These are phyloP conservation scores for Heliconius nattereri DNA, from an alignment of 1,140 invertebrate genomes.

Conservation along the genomic window DNA sequence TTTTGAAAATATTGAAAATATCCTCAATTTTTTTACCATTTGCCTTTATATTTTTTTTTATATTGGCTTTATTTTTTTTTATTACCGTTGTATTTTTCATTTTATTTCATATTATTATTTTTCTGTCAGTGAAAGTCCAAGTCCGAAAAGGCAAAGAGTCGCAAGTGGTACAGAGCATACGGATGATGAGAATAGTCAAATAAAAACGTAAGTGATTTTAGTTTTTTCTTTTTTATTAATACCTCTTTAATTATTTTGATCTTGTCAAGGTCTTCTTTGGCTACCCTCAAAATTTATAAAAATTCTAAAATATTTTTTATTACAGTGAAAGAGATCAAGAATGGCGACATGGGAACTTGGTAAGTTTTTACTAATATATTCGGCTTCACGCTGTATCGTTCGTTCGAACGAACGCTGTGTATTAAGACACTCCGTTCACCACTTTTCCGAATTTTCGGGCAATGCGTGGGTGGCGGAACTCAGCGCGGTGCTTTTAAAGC, in stretches of 20 bases:
- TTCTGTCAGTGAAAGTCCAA: constrained; percentile 63
- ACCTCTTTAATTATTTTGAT: neutral
- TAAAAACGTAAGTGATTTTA: constrained; percentile 50
- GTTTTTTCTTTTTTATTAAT: constrained; percentile 5
- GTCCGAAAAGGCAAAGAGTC: constrained; percentile 63
- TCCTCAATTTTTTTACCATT: too few species aligned
- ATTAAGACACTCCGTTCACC: too few species aligned
- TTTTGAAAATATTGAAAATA: too few species aligned
- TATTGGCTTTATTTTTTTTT: too few species aligned
- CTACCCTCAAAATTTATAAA: too few species aligned
- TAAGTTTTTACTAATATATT: constrained; percentile 40
- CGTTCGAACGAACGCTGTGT: too few species aligned
- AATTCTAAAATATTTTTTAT: constrained; percentile 13
- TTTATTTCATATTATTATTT: neutral
- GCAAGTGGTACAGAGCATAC: constrained; percentile 60
- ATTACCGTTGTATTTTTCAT: too few species aligned
- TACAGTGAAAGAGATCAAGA: constrained; percentile 71
- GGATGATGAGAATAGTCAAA: constrained; percentile 58
- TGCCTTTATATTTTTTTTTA: too few species aligned
- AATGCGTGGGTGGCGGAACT: too few species aligned
- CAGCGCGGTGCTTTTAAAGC: too few species aligned
- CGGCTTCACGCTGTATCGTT: too few species aligned
- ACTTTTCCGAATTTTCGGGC: too few species aligned
- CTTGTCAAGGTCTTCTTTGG: neutral
- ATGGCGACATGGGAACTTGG: constrained; percentile 71